Evolutionary conservation across 2,888 invertebrate genomes (phyloP), one percentile per base, ranked within the genome.

Genomic region (Lithophane semibrunnea): DNA sequence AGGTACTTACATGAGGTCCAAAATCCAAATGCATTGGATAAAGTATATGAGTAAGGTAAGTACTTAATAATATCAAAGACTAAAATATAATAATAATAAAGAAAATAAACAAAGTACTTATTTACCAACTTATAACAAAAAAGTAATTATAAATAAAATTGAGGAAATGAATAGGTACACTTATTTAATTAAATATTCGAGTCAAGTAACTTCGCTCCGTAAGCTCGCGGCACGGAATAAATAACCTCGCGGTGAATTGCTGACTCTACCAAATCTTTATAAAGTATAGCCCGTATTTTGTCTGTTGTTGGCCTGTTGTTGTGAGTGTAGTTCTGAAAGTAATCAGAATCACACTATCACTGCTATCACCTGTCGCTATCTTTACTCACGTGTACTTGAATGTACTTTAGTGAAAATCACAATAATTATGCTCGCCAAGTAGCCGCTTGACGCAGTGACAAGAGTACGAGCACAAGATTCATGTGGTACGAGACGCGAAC

Each of bases 321-420:
- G 37, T 44, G 52, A n/a, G 64, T 52, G 73, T n/a, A 13, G 5
- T 37, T 18, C 47, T 63, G n/a, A 29, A 21, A 37, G 54, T 65
- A 24, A 56, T 37, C n/a, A 10, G 29, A 21, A 13, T 21, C 21
- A 2, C 16, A 10, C n/a, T n/a, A 60, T 56, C 37, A 47, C 37
- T 16, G 10, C 21, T 75, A 44, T 52, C 42, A 77, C 12, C 42
- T 52, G 4, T 52, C 49, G 49, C 78, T 65, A 47, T 54, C 16
- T 78, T 75, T 47, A 47, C n/a, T 44, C 44, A 75, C 52, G 9
- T 75, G 18, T 60, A 61, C 29, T 61, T 52, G 7, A 75, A 52
- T 29, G 16, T 37, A 54, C 37, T 37, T 37, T 37, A 37, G n/a
- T 24, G n/a, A 47, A 47, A 64, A 24, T 47, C 16, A 77, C 12